Percentiles rank a stretch among this genome's conserved stretches.
Conservation (phyloP, 2,888 invertebrate species). For the Isoperla grammatica region DNA sequence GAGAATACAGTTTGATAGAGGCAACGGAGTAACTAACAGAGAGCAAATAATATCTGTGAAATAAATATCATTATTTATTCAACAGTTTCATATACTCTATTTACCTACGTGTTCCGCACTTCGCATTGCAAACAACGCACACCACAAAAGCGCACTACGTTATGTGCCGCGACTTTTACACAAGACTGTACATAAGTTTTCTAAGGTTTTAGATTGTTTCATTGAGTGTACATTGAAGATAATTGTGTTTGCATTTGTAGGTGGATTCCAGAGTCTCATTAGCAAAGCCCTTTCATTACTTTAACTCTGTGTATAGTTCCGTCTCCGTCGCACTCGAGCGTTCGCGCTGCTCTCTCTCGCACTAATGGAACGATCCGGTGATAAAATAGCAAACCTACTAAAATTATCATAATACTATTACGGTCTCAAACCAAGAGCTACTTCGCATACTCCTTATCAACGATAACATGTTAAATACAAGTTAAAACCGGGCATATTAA, state of each 20-base stretch:
- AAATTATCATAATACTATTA: constrained; percentile 12
- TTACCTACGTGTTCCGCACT: too few relatives aligned
- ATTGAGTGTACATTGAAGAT: neutral
- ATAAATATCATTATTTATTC: too few relatives aligned
- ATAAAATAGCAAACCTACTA: constrained; percentile 14
- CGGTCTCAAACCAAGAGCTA: constrained; percentile 9
- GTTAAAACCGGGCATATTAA: neutral
- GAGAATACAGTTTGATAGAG: too few relatives aligned
- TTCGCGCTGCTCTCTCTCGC: neutral
- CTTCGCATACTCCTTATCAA: neutral
- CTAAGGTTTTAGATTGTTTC: too few relatives aligned
- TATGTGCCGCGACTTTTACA: too few relatives aligned
- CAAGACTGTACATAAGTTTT: too few relatives aligned
- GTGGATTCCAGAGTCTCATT: constrained; percentile 7
- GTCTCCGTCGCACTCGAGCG: neutral
- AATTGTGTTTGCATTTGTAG: constrained; percentile 17
- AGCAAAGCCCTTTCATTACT: constrained; percentile 11
- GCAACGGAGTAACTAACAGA: too few relatives aligned
- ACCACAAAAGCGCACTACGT: too few relatives aligned
- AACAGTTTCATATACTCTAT: too few relatives aligned
- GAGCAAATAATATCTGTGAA: too few relatives aligned
- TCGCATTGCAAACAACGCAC: too few relatives aligned
- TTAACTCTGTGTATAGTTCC: neutral
- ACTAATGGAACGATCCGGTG: constrained; percentile 7
- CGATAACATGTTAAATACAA: constrained; percentile 1